A percentile compares a stretch with the other conserved stretches of the same genome.
phyloP scores from a whole-genome alignment of 2,888 invertebrate species.

The Agrypnus murinus region DNA sequence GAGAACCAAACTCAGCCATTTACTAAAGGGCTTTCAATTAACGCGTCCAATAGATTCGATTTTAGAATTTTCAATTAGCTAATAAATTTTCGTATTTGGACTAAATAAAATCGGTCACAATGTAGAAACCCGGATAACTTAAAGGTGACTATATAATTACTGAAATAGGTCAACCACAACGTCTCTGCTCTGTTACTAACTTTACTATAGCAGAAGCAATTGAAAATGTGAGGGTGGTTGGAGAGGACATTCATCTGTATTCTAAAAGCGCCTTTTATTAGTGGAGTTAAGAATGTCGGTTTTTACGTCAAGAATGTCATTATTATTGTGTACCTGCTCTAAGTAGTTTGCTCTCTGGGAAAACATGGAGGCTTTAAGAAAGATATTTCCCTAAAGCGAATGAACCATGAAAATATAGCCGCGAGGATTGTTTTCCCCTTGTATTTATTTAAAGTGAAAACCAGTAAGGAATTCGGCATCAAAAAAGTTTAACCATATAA shows the following conservation, averaged over 20 bases:
- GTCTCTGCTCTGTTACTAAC: background rate
- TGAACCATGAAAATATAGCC: no score
- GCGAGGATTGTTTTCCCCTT: no score
- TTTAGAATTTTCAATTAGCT: conserved; percentile 30
- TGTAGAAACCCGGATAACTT: background rate
- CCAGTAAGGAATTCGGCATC: conserved; percentile 12
- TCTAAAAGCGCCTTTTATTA: conserved; percentile 24
- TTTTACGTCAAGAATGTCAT: conserved; percentile 9
- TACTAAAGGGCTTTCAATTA: conserved; percentile 42
- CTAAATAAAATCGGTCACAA: conserved; percentile 18
- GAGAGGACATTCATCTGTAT: conserved; percentile 28
- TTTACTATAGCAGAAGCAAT: background rate
- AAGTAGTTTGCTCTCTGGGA: background rate
- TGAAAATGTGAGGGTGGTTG: conserved; percentile 9
- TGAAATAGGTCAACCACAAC: conserved; percentile 23
- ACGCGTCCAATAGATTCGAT: conserved; percentile 36
- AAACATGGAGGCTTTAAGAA: background rate
- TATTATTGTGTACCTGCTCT: conserved; percentile 25
- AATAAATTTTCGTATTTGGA: conserved; percentile 25
- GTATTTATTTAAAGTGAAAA: conserved; percentile 30
- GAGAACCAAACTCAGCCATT: conserved; percentile 40
- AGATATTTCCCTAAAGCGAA: no score
- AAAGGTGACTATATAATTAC: conserved; percentile 20
- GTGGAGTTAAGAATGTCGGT: conserved; percentile 18
- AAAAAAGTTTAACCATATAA: conserved; percentile 27